These are phyloP conservation scores for Latrodectus elegans DNA, from an alignment of 2,888 invertebrate species.

Conservation along the genomic window DNA sequence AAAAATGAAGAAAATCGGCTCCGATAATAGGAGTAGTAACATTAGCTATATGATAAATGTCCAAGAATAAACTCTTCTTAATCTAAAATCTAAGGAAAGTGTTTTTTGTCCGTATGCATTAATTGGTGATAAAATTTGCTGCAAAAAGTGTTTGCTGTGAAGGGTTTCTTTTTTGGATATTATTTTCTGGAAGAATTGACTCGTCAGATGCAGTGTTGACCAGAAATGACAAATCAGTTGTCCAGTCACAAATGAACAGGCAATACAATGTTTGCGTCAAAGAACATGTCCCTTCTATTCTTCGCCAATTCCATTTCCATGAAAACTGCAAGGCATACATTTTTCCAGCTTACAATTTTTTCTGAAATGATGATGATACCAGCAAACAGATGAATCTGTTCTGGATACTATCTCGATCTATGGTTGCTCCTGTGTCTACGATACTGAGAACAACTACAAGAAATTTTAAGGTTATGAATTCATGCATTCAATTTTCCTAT, in stretches of 20 bases:
- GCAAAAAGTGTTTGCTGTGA: not conserved
- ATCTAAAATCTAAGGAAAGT: not conserved
- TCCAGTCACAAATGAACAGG: conserved; percentile 16
- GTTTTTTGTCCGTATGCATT: conserved; percentile 2
- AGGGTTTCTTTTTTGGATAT: conserved; percentile 1
- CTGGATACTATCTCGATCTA: not conserved
- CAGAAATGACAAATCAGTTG: conserved; percentile 27
- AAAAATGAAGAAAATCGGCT: conserved; percentile 58
- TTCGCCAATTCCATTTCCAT: conserved; percentile 1
- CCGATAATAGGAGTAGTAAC: conserved; percentile 56
- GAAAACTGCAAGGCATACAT: not conserved
- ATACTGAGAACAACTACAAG: not conserved
- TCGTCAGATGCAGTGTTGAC: conserved; percentile 43
- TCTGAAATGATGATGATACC: not conserved
- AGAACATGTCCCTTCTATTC: not conserved
- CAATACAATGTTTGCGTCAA: not conserved
- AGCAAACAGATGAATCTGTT: not conserved
- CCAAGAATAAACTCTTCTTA: not conserved
- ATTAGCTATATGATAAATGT: not conserved
- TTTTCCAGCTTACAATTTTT: not conserved
- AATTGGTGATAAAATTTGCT: not conserved
- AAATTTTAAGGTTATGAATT: not conserved
- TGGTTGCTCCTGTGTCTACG: not conserved
- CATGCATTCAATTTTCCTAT: conserved; percentile 3
- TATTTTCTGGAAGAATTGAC: conserved; percentile 24